Percentiles rank a stretch among this genome's conserved stretches.
phyloP scores from a whole-genome alignment of 2,113 vertebrate genomes.

The Tachysurus fulvidraco region DNA sequence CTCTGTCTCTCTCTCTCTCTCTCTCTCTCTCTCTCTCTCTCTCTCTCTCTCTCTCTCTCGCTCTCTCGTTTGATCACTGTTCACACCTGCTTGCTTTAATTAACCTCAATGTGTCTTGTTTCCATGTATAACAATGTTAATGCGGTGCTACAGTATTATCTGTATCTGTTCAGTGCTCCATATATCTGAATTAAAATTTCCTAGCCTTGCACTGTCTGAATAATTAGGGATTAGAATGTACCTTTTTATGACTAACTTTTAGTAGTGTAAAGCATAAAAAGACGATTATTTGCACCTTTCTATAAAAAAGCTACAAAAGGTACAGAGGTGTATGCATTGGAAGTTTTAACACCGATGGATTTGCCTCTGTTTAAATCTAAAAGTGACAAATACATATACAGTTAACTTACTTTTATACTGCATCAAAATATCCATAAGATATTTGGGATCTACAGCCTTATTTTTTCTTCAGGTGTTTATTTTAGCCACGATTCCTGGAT shows the following conservation, averaged over 20 bases:
- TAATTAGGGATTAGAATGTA: neutral
- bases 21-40: neutral
- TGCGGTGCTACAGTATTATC: neutral
- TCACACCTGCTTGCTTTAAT: constrained; percentile 27
- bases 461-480: neutral
- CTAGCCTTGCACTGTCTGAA: neutral
- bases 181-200: neutral
- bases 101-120: constrained; percentile 4
- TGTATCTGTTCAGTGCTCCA: neutral
- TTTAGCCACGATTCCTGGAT: neutral
- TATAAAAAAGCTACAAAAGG: neutral
- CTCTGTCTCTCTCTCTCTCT: neutral
- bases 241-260: neutral
- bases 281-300: neutral
- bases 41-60: too few species aligned
- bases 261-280: neutral
- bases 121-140: constrained; percentile 6
- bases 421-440: neutral
- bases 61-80: neutral
- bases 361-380: neutral
- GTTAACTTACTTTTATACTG: neutral
- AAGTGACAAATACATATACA: neutral
- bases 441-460: neutral
- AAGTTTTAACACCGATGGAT: neutral
- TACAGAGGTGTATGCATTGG: too few species aligned